These are phyloP conservation scores for Phylloscopus trochilus DNA, from an alignment of 2,113 vertebrate genomes.

Conservation along the genomic window DNA sequence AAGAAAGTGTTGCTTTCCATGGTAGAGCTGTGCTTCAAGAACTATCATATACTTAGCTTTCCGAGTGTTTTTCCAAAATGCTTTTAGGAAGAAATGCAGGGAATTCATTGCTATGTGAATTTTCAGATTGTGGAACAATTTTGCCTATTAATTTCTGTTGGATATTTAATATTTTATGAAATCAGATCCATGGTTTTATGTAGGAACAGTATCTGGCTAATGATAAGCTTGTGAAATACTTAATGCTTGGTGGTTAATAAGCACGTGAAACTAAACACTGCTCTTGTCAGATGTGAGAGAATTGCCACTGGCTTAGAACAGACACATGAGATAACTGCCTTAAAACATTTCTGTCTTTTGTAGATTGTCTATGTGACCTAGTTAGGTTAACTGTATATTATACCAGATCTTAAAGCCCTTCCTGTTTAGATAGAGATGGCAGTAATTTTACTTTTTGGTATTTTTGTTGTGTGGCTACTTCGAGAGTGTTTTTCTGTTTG, in stretches of 20 bases:
- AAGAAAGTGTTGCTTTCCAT: not conserved
- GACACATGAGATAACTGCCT: not conserved
- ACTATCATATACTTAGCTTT: not conserved
- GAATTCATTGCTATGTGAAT: not conserved
- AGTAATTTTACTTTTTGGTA: not conserved
- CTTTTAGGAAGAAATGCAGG: not conserved
- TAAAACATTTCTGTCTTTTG: not conserved
- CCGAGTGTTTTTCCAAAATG: not conserved
- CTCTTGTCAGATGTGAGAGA: not conserved
- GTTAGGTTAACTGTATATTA: not conserved
- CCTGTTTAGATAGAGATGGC: not conserved
- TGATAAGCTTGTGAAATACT: not conserved
- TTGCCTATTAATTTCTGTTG: not conserved
- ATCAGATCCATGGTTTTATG: not conserved
- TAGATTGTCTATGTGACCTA: not conserved
- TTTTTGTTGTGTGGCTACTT: not conserved
- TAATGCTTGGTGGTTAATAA: not conserved
- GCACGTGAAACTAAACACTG: not conserved
- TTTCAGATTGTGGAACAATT: not conserved
- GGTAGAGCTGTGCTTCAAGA: not conserved
- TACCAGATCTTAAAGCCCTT: not conserved
- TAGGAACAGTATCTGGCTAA: not conserved
- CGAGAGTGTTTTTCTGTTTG: not conserved
- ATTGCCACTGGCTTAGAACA: not conserved
- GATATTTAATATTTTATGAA: not conserved